These are phyloP conservation scores for Hassar affinis DNA, from an alignment of 2,113 vertebrate species.

Conservation along the genomic window DNA sequence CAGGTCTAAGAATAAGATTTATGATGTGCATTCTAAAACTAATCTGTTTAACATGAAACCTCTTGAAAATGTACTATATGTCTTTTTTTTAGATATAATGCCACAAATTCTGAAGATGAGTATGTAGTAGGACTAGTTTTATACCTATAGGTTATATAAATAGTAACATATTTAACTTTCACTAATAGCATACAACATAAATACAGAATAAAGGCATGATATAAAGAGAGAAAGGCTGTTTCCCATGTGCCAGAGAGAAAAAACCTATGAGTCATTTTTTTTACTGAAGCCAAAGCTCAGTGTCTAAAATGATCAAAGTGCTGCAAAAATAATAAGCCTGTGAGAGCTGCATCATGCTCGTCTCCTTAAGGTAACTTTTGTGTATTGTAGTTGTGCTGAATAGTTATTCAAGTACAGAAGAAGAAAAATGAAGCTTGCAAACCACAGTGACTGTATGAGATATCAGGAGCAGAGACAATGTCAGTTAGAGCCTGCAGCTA, in stretches of 20 bases:
- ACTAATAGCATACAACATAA: not conserved
- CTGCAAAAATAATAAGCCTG: conserved; percentile 6
- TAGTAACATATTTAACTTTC: not conserved
- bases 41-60: not conserved
- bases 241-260: not conserved
- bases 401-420: not conserved
- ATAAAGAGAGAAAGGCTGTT: not conserved
- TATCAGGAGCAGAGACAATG: conserved; percentile 1
- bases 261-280: not conserved
- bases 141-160: not conserved
- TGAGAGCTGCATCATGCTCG: conserved; percentile 5
- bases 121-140: not conserved
- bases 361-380: conserved; percentile 27
- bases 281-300: not conserved
- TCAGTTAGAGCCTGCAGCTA: not conserved
- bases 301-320: conserved; percentile 29
- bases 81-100: not conserved
- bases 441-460: not conserved
- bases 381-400: conserved; percentile 29
- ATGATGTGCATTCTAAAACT: not conserved
- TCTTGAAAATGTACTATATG: not conserved
- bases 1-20: not conserved
- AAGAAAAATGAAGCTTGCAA: not conserved
- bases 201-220: not conserved
- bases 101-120: not conserved